Conservation (phyloP, 2,113 vertebrate species). For the Symphodus melops region DNA sequence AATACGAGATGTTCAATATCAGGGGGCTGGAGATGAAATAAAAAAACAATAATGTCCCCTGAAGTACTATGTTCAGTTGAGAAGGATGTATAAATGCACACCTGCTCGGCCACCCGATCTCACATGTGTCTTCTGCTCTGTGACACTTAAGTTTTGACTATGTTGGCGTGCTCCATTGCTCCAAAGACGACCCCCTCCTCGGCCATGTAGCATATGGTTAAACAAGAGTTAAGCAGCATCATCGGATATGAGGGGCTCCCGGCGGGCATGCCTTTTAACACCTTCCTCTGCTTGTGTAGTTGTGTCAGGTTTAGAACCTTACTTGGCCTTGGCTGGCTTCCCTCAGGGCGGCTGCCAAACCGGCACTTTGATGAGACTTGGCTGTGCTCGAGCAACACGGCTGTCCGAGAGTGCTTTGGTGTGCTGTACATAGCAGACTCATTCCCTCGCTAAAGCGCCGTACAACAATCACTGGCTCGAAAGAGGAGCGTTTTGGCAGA, state of each 20-base stretch:
- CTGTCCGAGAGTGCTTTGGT: conserved; percentile 61
- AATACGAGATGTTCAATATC: too few relatives aligned
- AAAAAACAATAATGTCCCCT: too few relatives aligned
- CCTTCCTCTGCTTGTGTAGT: conserved; percentile 46
- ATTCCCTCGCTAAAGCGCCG: conserved; percentile 35
- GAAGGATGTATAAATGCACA: too few relatives aligned
- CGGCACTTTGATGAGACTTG: conserved; percentile 68
- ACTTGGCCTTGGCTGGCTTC: conserved; percentile 62
- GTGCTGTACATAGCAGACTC: conserved; percentile 51
- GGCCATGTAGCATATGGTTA: not conserved
- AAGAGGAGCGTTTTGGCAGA: conserved; percentile 57
- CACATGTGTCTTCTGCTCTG: not conserved
- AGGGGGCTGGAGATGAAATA: too few relatives aligned
- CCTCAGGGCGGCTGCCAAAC: conserved; percentile 64
- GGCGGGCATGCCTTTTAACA: conserved; percentile 45
- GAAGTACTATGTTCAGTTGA: too few relatives aligned
- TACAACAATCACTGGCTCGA: conserved; percentile 45
- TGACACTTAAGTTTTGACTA: not conserved
- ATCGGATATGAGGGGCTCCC: not conserved
- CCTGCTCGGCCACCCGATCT: not conserved
- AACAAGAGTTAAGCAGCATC: conserved; percentile 15
- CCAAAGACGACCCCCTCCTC: not conserved
- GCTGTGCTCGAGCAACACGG: conserved; percentile 30
- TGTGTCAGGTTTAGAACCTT: conserved; percentile 64
- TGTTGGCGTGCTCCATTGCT: not conserved